A percentile compares a stretch with the other conserved stretches of the same genome.
Evolutionary conservation across 2,113 vertebrate species (phyloP).

Genomic region (Corydoras maculifer): DNA sequence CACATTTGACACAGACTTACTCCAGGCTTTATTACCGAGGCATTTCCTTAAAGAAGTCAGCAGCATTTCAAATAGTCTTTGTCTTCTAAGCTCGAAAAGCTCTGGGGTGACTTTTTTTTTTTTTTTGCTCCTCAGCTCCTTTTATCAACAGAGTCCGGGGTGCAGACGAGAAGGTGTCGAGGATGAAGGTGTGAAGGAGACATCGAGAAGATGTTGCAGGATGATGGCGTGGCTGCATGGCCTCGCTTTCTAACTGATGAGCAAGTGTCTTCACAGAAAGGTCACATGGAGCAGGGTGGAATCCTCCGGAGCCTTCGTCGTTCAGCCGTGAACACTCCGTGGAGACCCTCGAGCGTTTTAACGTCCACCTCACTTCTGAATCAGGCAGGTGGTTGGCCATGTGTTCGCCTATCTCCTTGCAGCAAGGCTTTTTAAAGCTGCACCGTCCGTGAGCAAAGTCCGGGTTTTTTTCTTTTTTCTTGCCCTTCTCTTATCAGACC

Average conservation of each 20-base stretch:
- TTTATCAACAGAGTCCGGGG: not conserved
- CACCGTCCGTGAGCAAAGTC: too few species aligned
- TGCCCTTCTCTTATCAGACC: not conserved
- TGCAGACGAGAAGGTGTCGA: constrained; percentile 1
- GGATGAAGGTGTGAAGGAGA: constrained; percentile 1
- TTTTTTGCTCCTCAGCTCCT: not conserved
- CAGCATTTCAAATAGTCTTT: too few species aligned
- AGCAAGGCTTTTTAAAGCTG: not conserved
- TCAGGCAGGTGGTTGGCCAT: not conserved
- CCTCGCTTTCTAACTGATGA: constrained; percentile 1
- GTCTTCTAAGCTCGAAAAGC: not conserved
- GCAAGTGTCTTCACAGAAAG: not conserved
- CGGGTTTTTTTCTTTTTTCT: too few species aligned
- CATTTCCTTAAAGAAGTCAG: not conserved
- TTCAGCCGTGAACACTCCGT: constrained; percentile 9
- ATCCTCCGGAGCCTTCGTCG: constrained; percentile 6
- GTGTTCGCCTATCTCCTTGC: constrained; percentile 6
- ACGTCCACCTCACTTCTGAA: not conserved
- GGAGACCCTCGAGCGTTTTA: too few species aligned
- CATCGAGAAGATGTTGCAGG: constrained; percentile 1
- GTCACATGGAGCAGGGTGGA: not conserved
- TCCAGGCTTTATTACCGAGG: not conserved
- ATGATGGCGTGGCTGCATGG: not conserved
- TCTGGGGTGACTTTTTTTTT: not conserved
- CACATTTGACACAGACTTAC: not conserved